A percentile compares a stretch with the other conserved stretches of the same genome.
Conservation (phyloP, 1,140 invertebrate genomes). For the Diorhabda sublineata region DNA sequence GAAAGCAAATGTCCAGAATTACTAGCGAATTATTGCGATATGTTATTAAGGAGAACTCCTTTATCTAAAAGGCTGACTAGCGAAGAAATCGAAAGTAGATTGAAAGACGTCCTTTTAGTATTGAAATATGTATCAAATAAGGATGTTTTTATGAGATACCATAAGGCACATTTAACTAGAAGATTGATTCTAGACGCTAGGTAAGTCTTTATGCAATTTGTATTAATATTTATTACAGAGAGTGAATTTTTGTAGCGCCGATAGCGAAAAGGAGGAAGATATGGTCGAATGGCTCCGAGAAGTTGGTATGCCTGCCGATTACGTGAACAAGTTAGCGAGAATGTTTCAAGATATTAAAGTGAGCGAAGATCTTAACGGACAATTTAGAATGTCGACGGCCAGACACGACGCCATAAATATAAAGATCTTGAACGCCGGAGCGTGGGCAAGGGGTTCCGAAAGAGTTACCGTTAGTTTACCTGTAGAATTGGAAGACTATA, state of each 20-base stretch:
- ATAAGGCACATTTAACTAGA: conserved; percentile 96
- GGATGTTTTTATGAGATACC: conserved; percentile 99
- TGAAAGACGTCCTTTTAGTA: conserved; percentile 90
- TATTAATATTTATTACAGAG: not conserved
- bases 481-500: conserved; percentile 95
- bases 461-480: conserved; percentile 93
- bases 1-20: conserved; percentile 99
- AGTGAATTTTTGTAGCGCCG: conserved; percentile 64
- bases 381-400: conserved; percentile 56
- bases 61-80: conserved; percentile 94
- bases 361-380: conserved; percentile 95
- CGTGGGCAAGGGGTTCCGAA: conserved; percentile 94
- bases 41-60: conserved; percentile 93
- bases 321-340: conserved; percentile 94
- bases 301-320: conserved; percentile 99
- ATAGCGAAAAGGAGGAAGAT: conserved; percentile 99
- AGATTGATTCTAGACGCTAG: conserved; percentile 85
- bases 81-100: conserved; percentile 93
- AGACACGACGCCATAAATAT: conserved; percentile 75
- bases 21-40: conserved; percentile 99
- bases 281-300: conserved; percentile 96
- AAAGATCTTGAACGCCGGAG: conserved; percentile 96
- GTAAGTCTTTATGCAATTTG: conserved; percentile 18
- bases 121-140: conserved; percentile 99
- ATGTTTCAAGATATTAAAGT: conserved; percentile 99